These are phyloP conservation scores for Leucania comma DNA, from an alignment of 2,888 invertebrate genomes.

Conservation along the genomic window DNA sequence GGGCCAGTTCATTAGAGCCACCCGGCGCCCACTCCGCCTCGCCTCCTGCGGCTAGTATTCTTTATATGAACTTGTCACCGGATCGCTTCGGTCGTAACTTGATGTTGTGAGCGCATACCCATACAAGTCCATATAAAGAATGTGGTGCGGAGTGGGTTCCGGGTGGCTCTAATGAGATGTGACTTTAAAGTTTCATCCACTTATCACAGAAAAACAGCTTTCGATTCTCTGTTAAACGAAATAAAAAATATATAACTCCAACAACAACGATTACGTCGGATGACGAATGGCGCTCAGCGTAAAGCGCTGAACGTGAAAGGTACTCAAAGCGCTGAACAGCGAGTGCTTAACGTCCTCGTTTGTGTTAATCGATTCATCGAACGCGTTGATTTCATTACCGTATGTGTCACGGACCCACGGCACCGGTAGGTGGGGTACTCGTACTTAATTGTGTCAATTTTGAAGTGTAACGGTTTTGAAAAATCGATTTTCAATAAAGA, in stretches of 20 bases:
- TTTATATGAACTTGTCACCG: too few relatives aligned
- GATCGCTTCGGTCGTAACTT: too few relatives aligned
- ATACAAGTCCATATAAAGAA: too few relatives aligned
- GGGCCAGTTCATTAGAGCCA: too few relatives aligned
- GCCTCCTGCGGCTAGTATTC: too few relatives aligned
- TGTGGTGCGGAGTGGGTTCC: too few relatives aligned
- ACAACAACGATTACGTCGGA: conserved; percentile 14
- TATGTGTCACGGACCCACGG: conserved; percentile 13
- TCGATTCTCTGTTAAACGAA: neutral
- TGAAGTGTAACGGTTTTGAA: conserved; percentile 2
- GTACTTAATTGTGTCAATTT: conserved; percentile 15
- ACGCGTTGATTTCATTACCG: conserved; percentile 70
- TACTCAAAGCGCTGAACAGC: conserved; percentile 30
- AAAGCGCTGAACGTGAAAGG: conserved; percentile 31
- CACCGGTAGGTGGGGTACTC: neutral
- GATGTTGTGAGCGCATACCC: too few relatives aligned
- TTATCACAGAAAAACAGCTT: neutral
- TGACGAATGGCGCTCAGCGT: conserved; percentile 31
- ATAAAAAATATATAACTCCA: conserved; percentile 10
- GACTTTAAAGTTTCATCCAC: neutral
- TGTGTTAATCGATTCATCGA: conserved; percentile 64
- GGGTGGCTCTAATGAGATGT: too few relatives aligned
- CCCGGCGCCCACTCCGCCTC: too few relatives aligned
- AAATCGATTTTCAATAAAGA: too few relatives aligned
- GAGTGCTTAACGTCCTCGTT: conserved; percentile 31